Conservation (phyloP, 37 sponge, comb jelly and placozoan species). For the Chondrilla cf. caribensis region DNA sequence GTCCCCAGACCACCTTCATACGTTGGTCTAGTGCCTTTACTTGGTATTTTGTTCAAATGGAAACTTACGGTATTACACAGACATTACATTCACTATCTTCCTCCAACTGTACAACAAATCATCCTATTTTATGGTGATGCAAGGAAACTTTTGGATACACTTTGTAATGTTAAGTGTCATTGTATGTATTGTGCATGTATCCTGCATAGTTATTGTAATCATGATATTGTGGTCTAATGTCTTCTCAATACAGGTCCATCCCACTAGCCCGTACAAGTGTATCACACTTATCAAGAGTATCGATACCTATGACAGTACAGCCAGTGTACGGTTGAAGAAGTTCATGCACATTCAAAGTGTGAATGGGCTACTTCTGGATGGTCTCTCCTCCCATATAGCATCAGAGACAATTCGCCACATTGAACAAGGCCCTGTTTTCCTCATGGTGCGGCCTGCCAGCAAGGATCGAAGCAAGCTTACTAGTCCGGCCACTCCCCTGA, state of each 20-base stretch:
- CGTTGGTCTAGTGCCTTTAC: too few species aligned
- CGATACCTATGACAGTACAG: not conserved
- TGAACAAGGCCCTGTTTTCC: constrained; percentile 3
- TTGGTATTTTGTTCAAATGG: too few species aligned
- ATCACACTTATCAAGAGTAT: not conserved
- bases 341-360: constrained; percentile 71
- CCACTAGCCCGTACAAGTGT: not conserved
- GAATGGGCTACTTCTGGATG: constrained; percentile 68
- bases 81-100: too few species aligned
- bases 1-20: too few species aligned
- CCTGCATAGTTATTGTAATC: too few species aligned
- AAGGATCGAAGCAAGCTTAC: not conserved
- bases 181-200: too few species aligned
- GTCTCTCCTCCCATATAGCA: constrained; percentile 28
- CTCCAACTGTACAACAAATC: too few species aligned
- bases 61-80: too few species aligned
- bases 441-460: constrained; percentile 2
- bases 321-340: constrained; percentile 15
- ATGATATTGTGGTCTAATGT: too few species aligned
- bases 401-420: constrained; percentile 29
- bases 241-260: constrained; percentile 4
- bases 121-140: too few species aligned
- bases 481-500: not conserved
- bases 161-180: too few species aligned
- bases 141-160: too few species aligned